These are phyloP conservation scores for Cariama cristata DNA, from an alignment of 2,113 vertebrate species.

Conservation along the genomic window DNA sequence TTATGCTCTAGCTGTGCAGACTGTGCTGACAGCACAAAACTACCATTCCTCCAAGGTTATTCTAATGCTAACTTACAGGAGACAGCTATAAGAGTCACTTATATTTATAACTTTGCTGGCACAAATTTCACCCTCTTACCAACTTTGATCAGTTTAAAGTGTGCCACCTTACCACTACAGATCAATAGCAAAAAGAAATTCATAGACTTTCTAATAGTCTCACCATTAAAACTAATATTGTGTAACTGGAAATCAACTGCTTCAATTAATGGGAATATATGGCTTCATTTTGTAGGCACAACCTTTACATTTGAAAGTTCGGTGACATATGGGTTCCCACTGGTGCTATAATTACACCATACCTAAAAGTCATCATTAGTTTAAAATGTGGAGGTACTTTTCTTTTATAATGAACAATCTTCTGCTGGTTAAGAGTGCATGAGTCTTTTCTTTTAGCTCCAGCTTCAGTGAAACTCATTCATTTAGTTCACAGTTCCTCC, in stretches of 20 bases:
- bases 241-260: slow-evolving; percentile 39
- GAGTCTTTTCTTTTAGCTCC: background rate
- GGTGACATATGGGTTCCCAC: slow-evolving; percentile 25
- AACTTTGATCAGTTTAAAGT: background rate
- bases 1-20: slow-evolving; percentile 1
- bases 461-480: background rate
- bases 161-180: background rate
- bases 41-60: slow-evolving; percentile 41
- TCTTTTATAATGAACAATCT: background rate
- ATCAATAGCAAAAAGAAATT: background rate
- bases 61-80: background rate
- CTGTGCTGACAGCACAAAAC: slow-evolving; percentile 45
- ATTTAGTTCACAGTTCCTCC: background rate
- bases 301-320: slow-evolving; percentile 28
- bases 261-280: slow-evolving; percentile 59
- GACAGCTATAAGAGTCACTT: background rate
- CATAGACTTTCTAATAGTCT: background rate
- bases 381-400: background rate
- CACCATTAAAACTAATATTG: slow-evolving; percentile 52
- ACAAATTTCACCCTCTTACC: background rate
- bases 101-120: background rate
- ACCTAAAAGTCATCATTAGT: slow-evolving; percentile 49
- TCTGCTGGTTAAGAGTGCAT: background rate
- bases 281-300: slow-evolving; percentile 49
- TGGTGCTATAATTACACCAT: slow-evolving; percentile 28